These are phyloP conservation scores for Meles meles DNA, from an alignment of 2,113 vertebrate genomes.

Conservation along the genomic window DNA sequence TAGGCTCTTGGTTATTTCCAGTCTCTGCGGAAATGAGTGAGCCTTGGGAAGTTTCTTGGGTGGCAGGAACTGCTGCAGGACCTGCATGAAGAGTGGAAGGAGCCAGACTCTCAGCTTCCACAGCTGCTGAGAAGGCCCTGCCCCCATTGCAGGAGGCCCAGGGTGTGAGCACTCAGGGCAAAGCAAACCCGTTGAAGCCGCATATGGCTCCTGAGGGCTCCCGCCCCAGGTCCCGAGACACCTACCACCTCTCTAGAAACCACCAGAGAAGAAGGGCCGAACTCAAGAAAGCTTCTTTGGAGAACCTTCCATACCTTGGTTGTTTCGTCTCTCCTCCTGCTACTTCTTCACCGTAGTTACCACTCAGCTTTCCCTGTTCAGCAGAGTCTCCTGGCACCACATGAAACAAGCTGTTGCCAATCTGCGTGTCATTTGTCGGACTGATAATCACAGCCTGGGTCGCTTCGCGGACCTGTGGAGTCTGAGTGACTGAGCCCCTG, in stretches of 20 bases:
- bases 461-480: fast-evolving
- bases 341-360: not conserved
- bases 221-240: not conserved
- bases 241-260: not conserved
- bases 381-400: not conserved
- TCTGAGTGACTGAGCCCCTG: fast-evolving
- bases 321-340: too few relatives aligned
- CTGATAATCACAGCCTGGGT: not conserved
- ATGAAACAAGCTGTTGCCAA: not conserved
- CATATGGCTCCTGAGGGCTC: too few relatives aligned
- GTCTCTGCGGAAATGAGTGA: not conserved
- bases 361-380: not conserved
- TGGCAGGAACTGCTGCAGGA: not conserved
- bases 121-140: not conserved
- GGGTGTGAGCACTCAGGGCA: not conserved
- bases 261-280: not conserved
- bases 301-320: too few relatives aligned
- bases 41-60: not conserved
- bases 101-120: not conserved
- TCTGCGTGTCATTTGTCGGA: not conserved
- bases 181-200: not conserved
- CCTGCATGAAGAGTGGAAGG: not conserved
- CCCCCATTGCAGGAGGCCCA: not conserved
- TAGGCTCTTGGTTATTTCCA: not conserved
- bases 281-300: not conserved